Evolutionary conservation across 2,113 vertebrate genomes (phyloP), one percentile per base, ranked within the genome.

Genomic region (Onychorhynchus coronatus): DNA sequence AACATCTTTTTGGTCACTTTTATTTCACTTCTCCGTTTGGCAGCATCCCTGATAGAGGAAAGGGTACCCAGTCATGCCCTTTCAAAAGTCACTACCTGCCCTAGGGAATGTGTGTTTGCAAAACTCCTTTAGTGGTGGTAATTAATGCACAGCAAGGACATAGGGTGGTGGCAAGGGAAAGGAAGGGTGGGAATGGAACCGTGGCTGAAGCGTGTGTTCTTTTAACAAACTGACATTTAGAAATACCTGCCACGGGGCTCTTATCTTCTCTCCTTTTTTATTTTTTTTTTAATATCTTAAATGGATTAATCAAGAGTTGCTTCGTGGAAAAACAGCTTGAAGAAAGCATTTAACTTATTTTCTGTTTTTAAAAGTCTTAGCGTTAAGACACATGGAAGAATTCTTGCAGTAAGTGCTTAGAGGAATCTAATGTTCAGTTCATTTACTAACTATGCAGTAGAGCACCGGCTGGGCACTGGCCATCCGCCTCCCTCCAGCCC

Each of bases 1-100:
- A 66, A 5, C 20, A 15, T 2, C 73, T 17, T 11, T 2, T 15
- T 12, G 20, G 25, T 22, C 0, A 1, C 47, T 66, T 61, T 10
- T 28, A 4, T 14, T 25, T 49, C 42, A 22, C 23, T n/a, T 52
- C 11, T 33, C 49, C 50, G 33, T 7, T 86, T 46, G 80, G 47
- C 31, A 35, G 52, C 46, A 6, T 33, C 65, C 44, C 47, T 35
- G 35, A 7, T 18, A 42, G 35, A 61, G 63, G 8, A 65, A 30
- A 65, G 25, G 56, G 5, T 52, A 28, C 59, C 50, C 50, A 33
- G 37, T 4, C 23, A 1, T 20, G 53, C 42, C 58, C 35, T 65
- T 75, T 65, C 49, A 35, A 14, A 63, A 68, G 30, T 47, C 76
- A 47, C 76, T 11, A 0, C 10, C 7, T 23, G 30, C 33, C 18